Percentiles rank a stretch among this genome's conserved stretches.
These are phyloP conservation scores for Asobara japonica DNA, from an alignment of 1,140 invertebrate genomes.

Conservation along the genomic window DNA sequence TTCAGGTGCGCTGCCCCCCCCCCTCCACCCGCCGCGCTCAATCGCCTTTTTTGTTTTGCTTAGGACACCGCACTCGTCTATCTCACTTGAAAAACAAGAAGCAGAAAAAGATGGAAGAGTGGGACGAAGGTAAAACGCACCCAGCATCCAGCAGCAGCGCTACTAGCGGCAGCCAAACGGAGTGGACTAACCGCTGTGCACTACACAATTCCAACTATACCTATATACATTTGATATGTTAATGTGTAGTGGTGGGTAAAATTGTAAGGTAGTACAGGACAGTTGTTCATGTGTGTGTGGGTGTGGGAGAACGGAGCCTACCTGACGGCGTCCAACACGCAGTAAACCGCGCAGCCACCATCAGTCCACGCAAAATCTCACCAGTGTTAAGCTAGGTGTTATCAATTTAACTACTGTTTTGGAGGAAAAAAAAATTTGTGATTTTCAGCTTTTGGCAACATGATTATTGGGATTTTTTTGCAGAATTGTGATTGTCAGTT, in stretches of 20 bases:
- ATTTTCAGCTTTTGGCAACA: too few relatives aligned
- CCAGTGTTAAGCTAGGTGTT: conserved; percentile 1
- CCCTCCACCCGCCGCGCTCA: too few relatives aligned
- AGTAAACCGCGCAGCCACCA: conserved; percentile 60
- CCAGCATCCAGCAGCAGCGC: conserved; percentile 67
- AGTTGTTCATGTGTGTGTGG: conserved; percentile 53
- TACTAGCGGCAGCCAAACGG: conserved; percentile 64
- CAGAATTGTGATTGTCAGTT: too few relatives aligned
- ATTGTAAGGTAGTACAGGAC: conserved; percentile 46
- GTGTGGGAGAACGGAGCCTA: conserved; percentile 53
- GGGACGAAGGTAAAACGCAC: conserved; percentile 18
- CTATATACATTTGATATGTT: conserved; percentile 31
- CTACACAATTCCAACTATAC: conserved; percentile 25
- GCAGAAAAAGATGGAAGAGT: conserved; percentile 36
- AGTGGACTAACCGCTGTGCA: conserved; percentile 46
- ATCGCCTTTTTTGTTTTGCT: neutral
- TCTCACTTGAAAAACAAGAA: neutral
- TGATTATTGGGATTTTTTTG: too few relatives aligned
- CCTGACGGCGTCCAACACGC: conserved; percentile 66
- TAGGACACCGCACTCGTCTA: neutral
- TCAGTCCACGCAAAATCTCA: conserved; percentile 43
- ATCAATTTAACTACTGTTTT: conserved; percentile 7
- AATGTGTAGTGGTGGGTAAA: conserved; percentile 43
- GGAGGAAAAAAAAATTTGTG: too few relatives aligned
- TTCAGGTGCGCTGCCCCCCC: neutral